A percentile compares a stretch with the other conserved stretches of the same genome.
phyloP scores from a whole-genome alignment of 2,113 vertebrate genomes.

The Protobothrops flavoviridis region DNA sequence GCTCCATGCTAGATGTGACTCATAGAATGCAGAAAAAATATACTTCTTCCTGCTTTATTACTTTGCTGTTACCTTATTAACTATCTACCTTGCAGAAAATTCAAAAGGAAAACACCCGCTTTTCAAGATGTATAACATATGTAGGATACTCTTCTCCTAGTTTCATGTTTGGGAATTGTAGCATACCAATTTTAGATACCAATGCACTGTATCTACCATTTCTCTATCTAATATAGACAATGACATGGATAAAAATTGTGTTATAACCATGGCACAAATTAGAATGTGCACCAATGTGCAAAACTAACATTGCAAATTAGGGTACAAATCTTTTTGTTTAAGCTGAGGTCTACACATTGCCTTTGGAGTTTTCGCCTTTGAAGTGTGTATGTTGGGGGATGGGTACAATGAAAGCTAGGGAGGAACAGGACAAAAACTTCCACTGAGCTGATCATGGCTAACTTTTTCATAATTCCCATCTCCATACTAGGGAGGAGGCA shows the following conservation, averaged over 20 bases:
- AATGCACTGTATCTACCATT: neutral
- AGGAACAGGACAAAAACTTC: neutral
- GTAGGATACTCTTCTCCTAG: neutral
- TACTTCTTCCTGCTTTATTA: neutral
- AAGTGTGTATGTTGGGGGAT: neutral
- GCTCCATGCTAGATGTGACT: too few relatives aligned
- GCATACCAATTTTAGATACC: neutral
- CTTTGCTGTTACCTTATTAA: too few relatives aligned
- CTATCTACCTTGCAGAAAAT: neutral
- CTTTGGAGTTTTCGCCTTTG: too few relatives aligned
- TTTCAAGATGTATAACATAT: neutral
- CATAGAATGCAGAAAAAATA: neutral
- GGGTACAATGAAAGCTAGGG: neutral
- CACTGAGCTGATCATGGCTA: neutral
- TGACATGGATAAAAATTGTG: neutral
- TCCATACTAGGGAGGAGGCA: neutral
- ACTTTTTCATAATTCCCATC: neutral
- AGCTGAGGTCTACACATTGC: neutral
- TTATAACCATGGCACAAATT: neutral
- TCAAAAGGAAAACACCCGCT: neutral
- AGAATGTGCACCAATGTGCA: neutral
- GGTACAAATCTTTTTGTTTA: neutral
- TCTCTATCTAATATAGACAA: neutral
- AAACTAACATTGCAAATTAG: neutral
- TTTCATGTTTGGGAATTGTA: neutral